Evolutionary conservation across 2,888 invertebrate genomes (phyloP).

Genomic region (Stenurella melanura): DNA sequence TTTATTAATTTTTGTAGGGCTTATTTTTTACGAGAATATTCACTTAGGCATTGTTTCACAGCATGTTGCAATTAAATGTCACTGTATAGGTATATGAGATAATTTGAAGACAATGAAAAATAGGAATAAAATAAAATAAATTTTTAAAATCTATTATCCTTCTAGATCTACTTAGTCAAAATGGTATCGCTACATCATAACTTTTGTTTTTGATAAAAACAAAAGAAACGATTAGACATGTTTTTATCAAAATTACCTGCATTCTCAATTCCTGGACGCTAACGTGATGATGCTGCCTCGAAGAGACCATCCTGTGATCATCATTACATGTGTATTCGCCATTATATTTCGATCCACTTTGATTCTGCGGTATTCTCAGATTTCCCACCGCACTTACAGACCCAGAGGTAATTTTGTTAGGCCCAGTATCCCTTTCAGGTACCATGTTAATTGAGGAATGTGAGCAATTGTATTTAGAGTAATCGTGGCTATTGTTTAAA

Average conservation of each 20-base stretch:
- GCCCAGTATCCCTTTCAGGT: slow-evolving; percentile 75
- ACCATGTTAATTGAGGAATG: slow-evolving; percentile 72
- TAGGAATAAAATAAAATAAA: no score
- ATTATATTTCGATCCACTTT: slow-evolving; percentile 61
- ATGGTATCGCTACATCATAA: no score
- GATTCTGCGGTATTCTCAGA: slow-evolving; percentile 62
- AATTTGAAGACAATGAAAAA: no score
- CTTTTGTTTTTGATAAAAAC: no score
- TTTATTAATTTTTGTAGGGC: no score
- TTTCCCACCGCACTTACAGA: slow-evolving; percentile 67
- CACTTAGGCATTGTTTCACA: no score
- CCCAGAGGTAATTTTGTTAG: slow-evolving; percentile 73
- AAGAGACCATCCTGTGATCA: slow-evolving; percentile 65
- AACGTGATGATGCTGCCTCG: slow-evolving; percentile 78
- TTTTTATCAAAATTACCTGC: slow-evolving; percentile 73
- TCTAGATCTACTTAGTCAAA: no score
- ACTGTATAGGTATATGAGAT: no score
- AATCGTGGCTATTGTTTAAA: slow-evolving; percentile 64
- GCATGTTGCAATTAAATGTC: no score
- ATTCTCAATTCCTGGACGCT: slow-evolving; percentile 79
- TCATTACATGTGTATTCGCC: slow-evolving; percentile 59
- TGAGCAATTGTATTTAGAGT: slow-evolving; percentile 63
- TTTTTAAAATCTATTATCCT: no score
- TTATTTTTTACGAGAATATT: no score
- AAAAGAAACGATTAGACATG: no score